phyloP scores from a whole-genome alignment of 2,113 vertebrate genomes.

The Helogale parvula region DNA sequence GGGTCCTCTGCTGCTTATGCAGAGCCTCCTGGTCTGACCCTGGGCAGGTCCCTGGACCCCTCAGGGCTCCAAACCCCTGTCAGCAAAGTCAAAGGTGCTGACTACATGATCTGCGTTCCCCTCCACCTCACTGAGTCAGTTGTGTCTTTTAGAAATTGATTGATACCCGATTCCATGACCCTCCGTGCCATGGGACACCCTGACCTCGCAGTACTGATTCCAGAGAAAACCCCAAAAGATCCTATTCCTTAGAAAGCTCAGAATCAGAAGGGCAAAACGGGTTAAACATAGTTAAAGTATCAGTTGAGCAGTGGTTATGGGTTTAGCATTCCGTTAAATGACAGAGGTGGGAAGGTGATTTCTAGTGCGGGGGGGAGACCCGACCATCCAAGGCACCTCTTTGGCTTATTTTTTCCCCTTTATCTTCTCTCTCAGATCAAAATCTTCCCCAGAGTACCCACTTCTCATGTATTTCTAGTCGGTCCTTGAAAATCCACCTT shows the following conservation, averaged over 20 bases:
- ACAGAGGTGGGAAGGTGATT: background rate
- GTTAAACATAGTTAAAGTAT: background rate
- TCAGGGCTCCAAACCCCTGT: background rate
- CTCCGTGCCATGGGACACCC: background rate
- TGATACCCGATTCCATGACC: background rate
- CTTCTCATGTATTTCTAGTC: background rate
- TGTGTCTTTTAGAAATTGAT: background rate
- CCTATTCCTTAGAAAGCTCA: background rate
- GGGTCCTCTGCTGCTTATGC: fast-evolving
- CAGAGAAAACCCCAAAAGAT: background rate
- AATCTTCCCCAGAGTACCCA: background rate
- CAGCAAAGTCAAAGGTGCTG: background rate
- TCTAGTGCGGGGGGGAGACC: no score
- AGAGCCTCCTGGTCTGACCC: background rate
- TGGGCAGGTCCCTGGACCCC: background rate
- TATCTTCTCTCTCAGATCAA: background rate
- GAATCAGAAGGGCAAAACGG: background rate
- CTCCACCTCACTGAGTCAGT: background rate
- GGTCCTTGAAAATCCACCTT: background rate
- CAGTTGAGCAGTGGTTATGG: background rate
- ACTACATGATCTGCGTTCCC: background rate
- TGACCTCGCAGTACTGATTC: background rate
- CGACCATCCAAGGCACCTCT: background rate
- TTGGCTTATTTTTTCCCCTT: background rate
- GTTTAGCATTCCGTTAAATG: background rate